These are phyloP conservation scores for Dreissena polymorpha DNA, from an alignment of 1,140 invertebrate genomes.

Conservation along the genomic window DNA sequence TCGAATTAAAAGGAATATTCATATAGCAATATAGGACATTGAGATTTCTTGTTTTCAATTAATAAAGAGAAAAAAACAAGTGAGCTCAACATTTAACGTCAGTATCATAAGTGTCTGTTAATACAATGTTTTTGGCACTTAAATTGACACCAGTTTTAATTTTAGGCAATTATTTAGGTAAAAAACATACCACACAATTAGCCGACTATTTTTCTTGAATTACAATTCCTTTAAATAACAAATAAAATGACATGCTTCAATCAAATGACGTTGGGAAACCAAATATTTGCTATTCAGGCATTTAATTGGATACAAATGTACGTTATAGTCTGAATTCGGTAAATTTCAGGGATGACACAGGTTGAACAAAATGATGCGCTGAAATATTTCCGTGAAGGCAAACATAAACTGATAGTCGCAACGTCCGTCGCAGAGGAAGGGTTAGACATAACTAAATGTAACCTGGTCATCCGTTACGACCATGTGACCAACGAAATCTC, in stretches of 20 bases:
- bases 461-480: constrained; percentile 76
- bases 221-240: background rate
- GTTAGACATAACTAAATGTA: constrained; percentile 74
- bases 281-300: background rate
- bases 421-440: constrained; percentile 77
- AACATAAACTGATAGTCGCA: constrained; percentile 67
- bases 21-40: too few relatives aligned
- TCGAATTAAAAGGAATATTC: too few relatives aligned
- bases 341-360: constrained; percentile 60
- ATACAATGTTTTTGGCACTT: too few relatives aligned
- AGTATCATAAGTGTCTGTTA: too few relatives aligned
- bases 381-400: constrained; percentile 60
- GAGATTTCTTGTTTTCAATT: too few relatives aligned
- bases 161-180: background rate
- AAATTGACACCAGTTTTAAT: too few relatives aligned
- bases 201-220: background rate
- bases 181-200: background rate
- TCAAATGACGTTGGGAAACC: background rate
- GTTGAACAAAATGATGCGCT: constrained; percentile 61
- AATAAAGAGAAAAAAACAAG: too few relatives aligned
- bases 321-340: constrained; percentile 11
- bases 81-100: too few relatives aligned
- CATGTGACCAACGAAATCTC: constrained; percentile 76
- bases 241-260: background rate
- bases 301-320: background rate